Evolutionary conservation across 2,797 vertebrate genomes (phyloP).

Genomic region (Amniataba percoides): DNA sequence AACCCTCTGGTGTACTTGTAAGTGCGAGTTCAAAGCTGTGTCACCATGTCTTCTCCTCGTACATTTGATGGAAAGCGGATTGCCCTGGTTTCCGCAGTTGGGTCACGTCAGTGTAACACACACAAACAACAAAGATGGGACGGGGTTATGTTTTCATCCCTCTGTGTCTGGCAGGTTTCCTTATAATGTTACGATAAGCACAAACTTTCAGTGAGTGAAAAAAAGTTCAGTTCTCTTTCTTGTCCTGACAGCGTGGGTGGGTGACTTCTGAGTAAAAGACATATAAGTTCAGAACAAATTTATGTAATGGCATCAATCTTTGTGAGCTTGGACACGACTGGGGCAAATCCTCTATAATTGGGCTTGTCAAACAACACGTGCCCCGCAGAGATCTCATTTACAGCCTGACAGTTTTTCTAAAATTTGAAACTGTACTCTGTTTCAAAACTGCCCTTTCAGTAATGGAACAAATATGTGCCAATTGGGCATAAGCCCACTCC

Average conservation of each 20-base stretch:
- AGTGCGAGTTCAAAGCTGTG: constrained; percentile 62
- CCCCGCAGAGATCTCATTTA: constrained; percentile 55
- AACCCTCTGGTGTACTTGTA: constrained; percentile 51
- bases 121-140: constrained; percentile 1
- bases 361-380: constrained; percentile 53
- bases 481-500: not conserved
- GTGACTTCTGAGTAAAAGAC: constrained; percentile 35
- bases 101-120: constrained; percentile 19
- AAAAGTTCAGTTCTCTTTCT: too few relatives aligned
- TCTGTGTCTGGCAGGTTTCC: not conserved
- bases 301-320: constrained; percentile 50
- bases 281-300: constrained; percentile 44
- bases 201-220: constrained; percentile 18
- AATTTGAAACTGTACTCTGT: constrained; percentile 6
- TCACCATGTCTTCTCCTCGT: constrained; percentile 27
- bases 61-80: constrained; percentile 46
- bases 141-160: not conserved
- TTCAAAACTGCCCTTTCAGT: constrained; percentile 12
- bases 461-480: constrained; percentile 31
- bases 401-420: constrained; percentile 26
- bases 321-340: constrained; percentile 40
- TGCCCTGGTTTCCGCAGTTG: constrained; percentile 36
- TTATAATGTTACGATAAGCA: not conserved
- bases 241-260: not conserved
- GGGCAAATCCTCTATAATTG: constrained; percentile 63